Percentiles rank a stretch among this genome's conserved stretches.
phyloP scores from a whole-genome alignment of 2,888 invertebrate genomes.

The Drosophila pegasa region DNA sequence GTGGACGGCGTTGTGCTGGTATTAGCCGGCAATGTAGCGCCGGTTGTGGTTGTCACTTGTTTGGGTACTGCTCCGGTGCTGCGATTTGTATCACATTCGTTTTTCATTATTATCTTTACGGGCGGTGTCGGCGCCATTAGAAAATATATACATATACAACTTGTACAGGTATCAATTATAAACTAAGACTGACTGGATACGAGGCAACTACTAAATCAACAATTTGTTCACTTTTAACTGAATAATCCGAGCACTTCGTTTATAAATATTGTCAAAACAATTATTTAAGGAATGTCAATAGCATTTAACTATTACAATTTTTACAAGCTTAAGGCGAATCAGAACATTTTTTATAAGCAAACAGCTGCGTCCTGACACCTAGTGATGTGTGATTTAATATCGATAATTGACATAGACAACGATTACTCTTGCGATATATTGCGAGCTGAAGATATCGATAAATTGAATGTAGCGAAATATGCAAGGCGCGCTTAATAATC shows the following conservation, averaged over 20 bases:
- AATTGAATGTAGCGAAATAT: not conserved
- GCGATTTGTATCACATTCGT: slow-evolving; percentile 41
- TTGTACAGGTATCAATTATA: slow-evolving; percentile 24
- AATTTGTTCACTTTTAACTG: not conserved
- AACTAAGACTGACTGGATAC: slow-evolving; percentile 23
- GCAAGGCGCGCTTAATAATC: not conserved
- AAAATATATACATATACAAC: slow-evolving; percentile 37
- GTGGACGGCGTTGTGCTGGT: slow-evolving; percentile 33
- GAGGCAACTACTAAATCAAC: slow-evolving; percentile 8
- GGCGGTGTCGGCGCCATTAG: slow-evolving; percentile 53
- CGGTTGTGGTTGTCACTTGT: slow-evolving; percentile 45
- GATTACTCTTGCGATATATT: slow-evolving; percentile 8
- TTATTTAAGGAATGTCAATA: not conserved
- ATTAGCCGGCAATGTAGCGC: slow-evolving; percentile 37
- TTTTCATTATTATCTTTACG: slow-evolving; percentile 59
- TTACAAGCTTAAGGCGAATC: slow-evolving; percentile 2
- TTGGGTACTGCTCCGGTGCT: slow-evolving; percentile 73
- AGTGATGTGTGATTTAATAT: slow-evolving; percentile 14
- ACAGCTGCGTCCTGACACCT: slow-evolving; percentile 49
- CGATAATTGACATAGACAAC: slow-evolving; percentile 15
- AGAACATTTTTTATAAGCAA: slow-evolving; percentile 16
- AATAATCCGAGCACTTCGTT: not conserved
- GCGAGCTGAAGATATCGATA: slow-evolving; percentile 14
- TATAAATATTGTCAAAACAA: not conserved
- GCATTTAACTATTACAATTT: not conserved